Percentiles rank a stretch among this genome's conserved stretches.
Evolutionary conservation across 2,113 vertebrate genomes (phyloP).

Genomic region (Cavia porcellus): DNA sequence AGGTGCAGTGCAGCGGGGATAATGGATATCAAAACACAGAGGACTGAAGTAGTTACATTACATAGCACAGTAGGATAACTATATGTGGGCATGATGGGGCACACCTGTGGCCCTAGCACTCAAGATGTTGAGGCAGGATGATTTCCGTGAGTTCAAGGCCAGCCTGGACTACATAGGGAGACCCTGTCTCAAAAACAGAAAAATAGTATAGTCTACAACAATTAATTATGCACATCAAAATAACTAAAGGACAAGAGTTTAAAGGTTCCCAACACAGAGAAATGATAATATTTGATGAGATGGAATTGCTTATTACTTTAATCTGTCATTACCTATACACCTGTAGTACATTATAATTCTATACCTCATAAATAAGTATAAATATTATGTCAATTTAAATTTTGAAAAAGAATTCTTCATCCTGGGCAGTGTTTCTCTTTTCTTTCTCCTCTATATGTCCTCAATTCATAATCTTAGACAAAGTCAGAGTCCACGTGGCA

Average conservation of each 20-base stretch:
- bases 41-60: background rate
- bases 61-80: background rate
- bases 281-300: background rate
- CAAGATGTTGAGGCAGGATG: background rate
- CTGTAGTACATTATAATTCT: background rate
- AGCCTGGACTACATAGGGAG: background rate
- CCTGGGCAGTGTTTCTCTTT: background rate
- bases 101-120: background rate
- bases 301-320: background rate
- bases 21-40: background rate
- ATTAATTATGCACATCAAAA: background rate
- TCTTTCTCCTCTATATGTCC: background rate
- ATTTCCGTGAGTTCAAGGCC: background rate
- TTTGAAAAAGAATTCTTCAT: background rate
- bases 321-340: background rate
- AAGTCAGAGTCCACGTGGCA: rapidly evolving
- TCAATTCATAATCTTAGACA: background rate
- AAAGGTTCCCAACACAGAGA: background rate
- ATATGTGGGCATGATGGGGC: background rate
- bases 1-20: background rate
- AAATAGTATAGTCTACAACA: background rate
- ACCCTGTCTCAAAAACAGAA: background rate
- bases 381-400: background rate
- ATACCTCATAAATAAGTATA: background rate
- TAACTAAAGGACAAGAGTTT: background rate